These are phyloP conservation scores for Arion vulgaris DNA, from an alignment of 1,140 invertebrate genomes.

Conservation along the genomic window DNA sequence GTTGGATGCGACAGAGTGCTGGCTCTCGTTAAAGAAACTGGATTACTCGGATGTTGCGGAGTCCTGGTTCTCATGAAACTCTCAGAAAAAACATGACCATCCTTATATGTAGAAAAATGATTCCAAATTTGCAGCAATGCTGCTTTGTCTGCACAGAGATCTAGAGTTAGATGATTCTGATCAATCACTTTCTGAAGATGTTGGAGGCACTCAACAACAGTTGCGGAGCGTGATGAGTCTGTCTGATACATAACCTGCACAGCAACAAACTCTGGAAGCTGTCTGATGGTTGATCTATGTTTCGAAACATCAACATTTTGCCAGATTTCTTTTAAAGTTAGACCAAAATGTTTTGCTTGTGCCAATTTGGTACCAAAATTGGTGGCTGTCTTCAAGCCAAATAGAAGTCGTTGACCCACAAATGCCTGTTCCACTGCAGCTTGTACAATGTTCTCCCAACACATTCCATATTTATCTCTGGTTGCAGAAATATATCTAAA, in stretches of 20 bases:
- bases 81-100: not conserved
- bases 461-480: not conserved
- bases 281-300: not conserved
- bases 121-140: not conserved
- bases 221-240: not conserved
- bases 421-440: not conserved
- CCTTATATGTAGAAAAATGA: not conserved
- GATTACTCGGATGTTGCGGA: not conserved
- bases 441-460: not conserved
- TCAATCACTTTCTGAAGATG: not conserved
- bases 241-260: not conserved
- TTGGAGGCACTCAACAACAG: not conserved
- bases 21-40: not conserved
- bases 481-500: not conserved
- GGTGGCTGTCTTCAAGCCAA: not conserved
- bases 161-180: not conserved
- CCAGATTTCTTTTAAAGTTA: not conserved
- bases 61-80: not conserved
- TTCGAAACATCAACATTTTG: not conserved
- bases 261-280: not conserved
- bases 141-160: not conserved
- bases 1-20: not conserved
- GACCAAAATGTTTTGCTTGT: not conserved
- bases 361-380: not conserved
- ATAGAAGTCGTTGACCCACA: not conserved